Percentiles rank a stretch among this genome's conserved stretches.
phyloP scores from a whole-genome alignment of 1,140 invertebrate species.

The Potamilus streckersoni region DNA sequence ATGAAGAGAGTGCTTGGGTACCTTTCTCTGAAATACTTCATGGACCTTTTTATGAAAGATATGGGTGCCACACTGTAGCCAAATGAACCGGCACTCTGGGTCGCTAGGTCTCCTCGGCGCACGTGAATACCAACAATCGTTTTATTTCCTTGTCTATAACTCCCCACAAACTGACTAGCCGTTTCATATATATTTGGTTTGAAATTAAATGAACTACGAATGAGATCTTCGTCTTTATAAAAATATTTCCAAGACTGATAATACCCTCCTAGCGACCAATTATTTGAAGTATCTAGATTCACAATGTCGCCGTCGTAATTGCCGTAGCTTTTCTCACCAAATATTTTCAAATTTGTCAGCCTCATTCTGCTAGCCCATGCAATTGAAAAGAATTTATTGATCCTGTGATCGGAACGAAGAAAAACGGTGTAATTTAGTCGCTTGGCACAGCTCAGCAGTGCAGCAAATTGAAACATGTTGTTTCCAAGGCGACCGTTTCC shows the following conservation, averaged over 20 bases:
- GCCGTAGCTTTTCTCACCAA: not conserved
- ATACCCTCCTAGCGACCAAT: slow-evolving; percentile 13
- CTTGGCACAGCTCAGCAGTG: slow-evolving; percentile 17
- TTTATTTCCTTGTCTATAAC: not conserved
- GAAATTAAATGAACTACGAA: slow-evolving; percentile 3
- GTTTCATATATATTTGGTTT: not conserved
- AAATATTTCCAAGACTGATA: slow-evolving; percentile 21
- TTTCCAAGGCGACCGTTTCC: slow-evolving; percentile 29
- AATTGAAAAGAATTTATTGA: slow-evolving; percentile 3
- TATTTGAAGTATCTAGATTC: not conserved
- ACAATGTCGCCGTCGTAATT: not conserved
- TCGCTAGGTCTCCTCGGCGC: slow-evolving; percentile 1
- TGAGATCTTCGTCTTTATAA: not conserved
- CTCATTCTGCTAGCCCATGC: not conserved
- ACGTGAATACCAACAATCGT: slow-evolving; percentile 4
- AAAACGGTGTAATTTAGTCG: slow-evolving; percentile 5
- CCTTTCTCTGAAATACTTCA: slow-evolving; percentile 18
- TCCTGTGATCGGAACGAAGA: not conserved
- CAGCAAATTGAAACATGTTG: slow-evolving; percentile 29
- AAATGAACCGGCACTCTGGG: not conserved
- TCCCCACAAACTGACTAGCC: not conserved
- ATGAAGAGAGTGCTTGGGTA: slow-evolving; percentile 34
- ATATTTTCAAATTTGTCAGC: not conserved
- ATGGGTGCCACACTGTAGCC: slow-evolving; percentile 12
- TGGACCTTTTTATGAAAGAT: slow-evolving; percentile 30